These are phyloP conservation scores for Drosophila bocki DNA, from an alignment of 1,140 invertebrate genomes.

Conservation along the genomic window DNA sequence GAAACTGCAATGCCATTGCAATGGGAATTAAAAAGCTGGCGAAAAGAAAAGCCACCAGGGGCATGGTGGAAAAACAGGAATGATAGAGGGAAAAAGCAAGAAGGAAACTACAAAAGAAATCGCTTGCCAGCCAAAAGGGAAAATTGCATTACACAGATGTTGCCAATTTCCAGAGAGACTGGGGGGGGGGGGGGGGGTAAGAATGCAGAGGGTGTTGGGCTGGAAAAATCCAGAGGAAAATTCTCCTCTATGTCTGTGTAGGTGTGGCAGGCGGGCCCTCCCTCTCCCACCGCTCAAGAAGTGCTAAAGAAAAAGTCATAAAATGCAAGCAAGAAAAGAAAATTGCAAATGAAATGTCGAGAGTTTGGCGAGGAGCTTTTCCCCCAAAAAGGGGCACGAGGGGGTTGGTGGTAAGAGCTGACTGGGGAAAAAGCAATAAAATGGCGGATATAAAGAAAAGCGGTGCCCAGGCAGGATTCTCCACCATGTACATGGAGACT, in stretches of 20 bases:
- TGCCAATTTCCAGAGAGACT: conserved; percentile 56
- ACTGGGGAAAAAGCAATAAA: conserved; percentile 64
- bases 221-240: conserved; percentile 20
- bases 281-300: conserved; percentile 17
- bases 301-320: conserved; percentile 74
- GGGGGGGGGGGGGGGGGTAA: neutral
- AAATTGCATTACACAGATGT: conserved; percentile 81
- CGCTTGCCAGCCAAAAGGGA: conserved; percentile 57
- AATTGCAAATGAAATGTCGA: conserved; percentile 78
- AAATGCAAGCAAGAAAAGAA: conserved; percentile 76
- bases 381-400: conserved; percentile 4
- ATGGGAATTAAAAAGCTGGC: conserved; percentile 55
- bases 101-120: conserved; percentile 46
- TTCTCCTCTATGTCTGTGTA: conserved; percentile 20
- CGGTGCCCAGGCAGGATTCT: conserved; percentile 19
- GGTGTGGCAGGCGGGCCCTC: conserved; percentile 27
- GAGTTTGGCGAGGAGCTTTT: conserved; percentile 54
- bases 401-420: conserved; percentile 3
- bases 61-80: conserved; percentile 11
- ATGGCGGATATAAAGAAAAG: conserved; percentile 63
- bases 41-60: conserved; percentile 18
- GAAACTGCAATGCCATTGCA: conserved; percentile 45
- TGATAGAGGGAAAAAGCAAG: conserved; percentile 16
- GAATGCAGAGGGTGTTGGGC: neutral
- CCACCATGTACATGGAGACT: conserved; percentile 13